These are phyloP conservation scores for Aphyosemion australe DNA, from an alignment of 2,113 vertebrate species.

Conservation along the genomic window DNA sequence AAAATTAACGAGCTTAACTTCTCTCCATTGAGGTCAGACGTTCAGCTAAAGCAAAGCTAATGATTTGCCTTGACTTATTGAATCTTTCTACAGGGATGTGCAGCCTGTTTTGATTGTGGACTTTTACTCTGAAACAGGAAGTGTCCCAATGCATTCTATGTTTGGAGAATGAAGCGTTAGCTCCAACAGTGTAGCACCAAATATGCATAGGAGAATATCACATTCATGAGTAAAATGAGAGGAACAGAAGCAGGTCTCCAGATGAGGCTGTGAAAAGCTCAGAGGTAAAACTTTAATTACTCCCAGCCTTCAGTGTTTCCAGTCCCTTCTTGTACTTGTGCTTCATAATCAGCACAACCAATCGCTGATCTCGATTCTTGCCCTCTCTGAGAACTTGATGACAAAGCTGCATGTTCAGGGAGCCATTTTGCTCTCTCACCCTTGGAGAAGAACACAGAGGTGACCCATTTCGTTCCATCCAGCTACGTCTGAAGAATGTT, in stretches of 20 bases:
- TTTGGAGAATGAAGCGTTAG: not conserved
- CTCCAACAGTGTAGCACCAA: not conserved
- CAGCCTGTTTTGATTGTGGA: not conserved
- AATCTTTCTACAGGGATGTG: not conserved
- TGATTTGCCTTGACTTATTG: not conserved
- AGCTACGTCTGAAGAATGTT: constrained; percentile 37
- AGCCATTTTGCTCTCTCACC: not conserved
- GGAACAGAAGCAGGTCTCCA: constrained; percentile 51
- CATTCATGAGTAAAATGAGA: not conserved
- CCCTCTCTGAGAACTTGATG: constrained; percentile 50
- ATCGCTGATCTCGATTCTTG: constrained; percentile 43
- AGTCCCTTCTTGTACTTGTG: constrained; percentile 44
- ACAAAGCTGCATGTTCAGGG: constrained; percentile 27
- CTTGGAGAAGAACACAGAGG: constrained; percentile 1
- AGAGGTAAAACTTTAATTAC: constrained; percentile 76
- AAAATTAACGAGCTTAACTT: not conserved
- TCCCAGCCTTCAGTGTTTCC: constrained; percentile 67
- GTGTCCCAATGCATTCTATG: not conserved
- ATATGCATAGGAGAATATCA: not conserved
- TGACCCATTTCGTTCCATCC: not conserved
- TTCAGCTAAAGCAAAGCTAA: not conserved
- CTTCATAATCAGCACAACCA: constrained; percentile 64
- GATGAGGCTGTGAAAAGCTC: constrained; percentile 70
- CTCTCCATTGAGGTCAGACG: not conserved
- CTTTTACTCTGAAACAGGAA: constrained; percentile 30